A percentile compares a stretch with the other conserved stretches of the same genome.
Evolutionary conservation across 2,113 vertebrate species (phyloP).

Genomic region (Pangasianodon hypophthalmus): DNA sequence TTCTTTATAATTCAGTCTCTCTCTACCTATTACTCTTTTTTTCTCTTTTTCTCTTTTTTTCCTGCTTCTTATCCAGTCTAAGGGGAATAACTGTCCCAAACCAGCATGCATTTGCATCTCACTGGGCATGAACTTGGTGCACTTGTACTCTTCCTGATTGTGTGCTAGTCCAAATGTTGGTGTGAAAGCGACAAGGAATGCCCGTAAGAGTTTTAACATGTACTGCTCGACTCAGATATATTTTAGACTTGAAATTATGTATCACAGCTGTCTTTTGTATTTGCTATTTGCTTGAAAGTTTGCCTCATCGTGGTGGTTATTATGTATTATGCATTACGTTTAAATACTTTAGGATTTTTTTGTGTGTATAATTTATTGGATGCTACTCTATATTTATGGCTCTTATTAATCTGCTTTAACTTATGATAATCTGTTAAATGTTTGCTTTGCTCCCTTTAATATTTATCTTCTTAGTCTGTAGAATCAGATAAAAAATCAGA

Average conservation of each 20-base stretch:
- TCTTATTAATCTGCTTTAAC: conserved; percentile 27
- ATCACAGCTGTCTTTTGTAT: conserved; percentile 44
- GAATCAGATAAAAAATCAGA: conserved; percentile 40
- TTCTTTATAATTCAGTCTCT: conserved; percentile 48
- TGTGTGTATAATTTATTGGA: conserved; percentile 24
- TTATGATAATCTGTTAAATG: conserved; percentile 23
- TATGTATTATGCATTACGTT: conserved; percentile 29
- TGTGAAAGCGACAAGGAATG: conserved; percentile 42
- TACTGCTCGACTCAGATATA: conserved; percentile 15
- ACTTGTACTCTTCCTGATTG: conserved; percentile 43
- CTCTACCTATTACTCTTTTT: background rate
- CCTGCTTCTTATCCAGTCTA: conserved; percentile 69
- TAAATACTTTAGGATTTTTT: background rate
- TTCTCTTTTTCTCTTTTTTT: conserved; percentile 35
- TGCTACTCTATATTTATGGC: conserved; percentile 14
- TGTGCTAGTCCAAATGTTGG: conserved; percentile 52
- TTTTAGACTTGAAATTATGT: conserved; percentile 46
- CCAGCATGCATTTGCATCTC: conserved; percentile 73
- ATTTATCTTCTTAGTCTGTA: conserved; percentile 28
- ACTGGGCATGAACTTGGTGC: conserved; percentile 44
- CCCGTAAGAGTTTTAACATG: conserved; percentile 38
- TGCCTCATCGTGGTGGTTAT: conserved; percentile 21
- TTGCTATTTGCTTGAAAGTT: conserved; percentile 20
- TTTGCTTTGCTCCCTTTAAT: conserved; percentile 46
- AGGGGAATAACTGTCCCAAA: conserved; percentile 71